Evolutionary conservation across 2,888 invertebrate species (phyloP).

Genomic region (Phaedon cochleariae): DNA sequence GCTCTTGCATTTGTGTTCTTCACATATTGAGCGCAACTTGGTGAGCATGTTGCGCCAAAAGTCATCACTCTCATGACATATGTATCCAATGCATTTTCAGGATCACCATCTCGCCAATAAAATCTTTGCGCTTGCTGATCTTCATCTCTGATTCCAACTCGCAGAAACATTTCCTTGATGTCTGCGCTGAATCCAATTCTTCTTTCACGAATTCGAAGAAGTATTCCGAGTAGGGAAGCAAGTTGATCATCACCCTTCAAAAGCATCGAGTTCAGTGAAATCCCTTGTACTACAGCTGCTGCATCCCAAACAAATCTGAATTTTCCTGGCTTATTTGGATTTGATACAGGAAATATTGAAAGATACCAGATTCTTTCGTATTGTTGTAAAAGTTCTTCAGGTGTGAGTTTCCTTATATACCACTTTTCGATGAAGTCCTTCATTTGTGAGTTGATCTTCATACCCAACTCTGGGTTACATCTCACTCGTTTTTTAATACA

Average conservation of each 20-base stretch:
- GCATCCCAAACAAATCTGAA: slow-evolving; percentile 53
- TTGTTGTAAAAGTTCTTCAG: slow-evolving; percentile 28
- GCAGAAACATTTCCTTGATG: slow-evolving; percentile 41
- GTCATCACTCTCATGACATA: slow-evolving; percentile 36
- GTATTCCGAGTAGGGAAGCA: slow-evolving; percentile 46
- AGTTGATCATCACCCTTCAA: slow-evolving; percentile 46
- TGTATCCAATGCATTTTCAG: slow-evolving; percentile 17
- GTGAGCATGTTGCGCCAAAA: slow-evolving; percentile 37
- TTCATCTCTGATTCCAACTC: slow-evolving; percentile 26
- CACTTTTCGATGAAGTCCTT: slow-evolving; percentile 36
- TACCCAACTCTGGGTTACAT: slow-evolving; percentile 26
- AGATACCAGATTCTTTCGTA: slow-evolving; percentile 45
- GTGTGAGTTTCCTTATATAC: slow-evolving; percentile 28
- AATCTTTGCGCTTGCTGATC: slow-evolving; percentile 48
- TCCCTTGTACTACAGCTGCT: slow-evolving; percentile 44
- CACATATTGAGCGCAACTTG: slow-evolving; percentile 31
- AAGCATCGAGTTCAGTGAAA: slow-evolving; percentile 49
- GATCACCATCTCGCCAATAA: slow-evolving; percentile 44
- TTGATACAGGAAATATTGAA: slow-evolving; percentile 47
- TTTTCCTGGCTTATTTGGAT: too few relatives aligned
- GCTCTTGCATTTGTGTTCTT: slow-evolving; percentile 35
- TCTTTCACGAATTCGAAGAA: slow-evolving; percentile 54
- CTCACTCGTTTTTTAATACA: slow-evolving; percentile 35
- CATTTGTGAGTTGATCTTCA: slow-evolving; percentile 30
- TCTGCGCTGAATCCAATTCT: slow-evolving; percentile 50